Base-by-base conservation (phyloP, 2,888 invertebrate species). In the Rhagium mordax region DNA sequence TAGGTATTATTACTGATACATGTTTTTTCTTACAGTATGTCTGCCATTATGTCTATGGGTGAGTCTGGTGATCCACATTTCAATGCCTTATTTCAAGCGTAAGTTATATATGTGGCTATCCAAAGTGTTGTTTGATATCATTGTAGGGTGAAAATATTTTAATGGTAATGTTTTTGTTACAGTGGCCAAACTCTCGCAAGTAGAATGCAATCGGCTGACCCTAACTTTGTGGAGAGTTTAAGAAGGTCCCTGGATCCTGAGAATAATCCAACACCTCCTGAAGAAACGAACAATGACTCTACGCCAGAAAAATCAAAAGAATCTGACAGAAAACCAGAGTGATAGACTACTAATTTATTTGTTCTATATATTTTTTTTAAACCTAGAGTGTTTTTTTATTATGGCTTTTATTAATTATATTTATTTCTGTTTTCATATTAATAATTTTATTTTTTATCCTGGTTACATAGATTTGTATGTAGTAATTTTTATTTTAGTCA, bases 191-290 rank as follows among this genome's bases (percentile, higher is more conserved):
- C 93, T 76, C 89, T 96, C 70, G 95, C 95, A 7, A 92, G 93
- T 83, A 94, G 95, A 85, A 94, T 96, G 92, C 94, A 95, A 85
- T 90, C 90, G 57, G 91, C 92, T 16, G 96, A 97, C 88, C 96
- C 97, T 0, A 94, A 95, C 71, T 89, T 97, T 55, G 94, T 96
- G 29, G 95, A 96, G 48, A 72, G 77, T 61, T 69, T 81, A 27
- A 72, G 77, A 41, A 72, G 78, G 33, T 71, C 76, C 16, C 60
- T 76, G 8, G 76, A 74, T 33, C 73, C 78, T 18, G 70, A 76
- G 59, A 57, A 69, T 49, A 29, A 27, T 8, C n/a, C 65, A 16
- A 53, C 18, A 18, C 21, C 48, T 27, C 13, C 49, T 3, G 65
- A 33, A 29, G 33, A 13, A 15, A 20, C 65, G 1, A 51, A 16